Percentiles rank a stretch among this genome's conserved stretches.
phyloP scores from a whole-genome alignment of 2,113 vertebrate genomes.

The Axis porcinus region DNA sequence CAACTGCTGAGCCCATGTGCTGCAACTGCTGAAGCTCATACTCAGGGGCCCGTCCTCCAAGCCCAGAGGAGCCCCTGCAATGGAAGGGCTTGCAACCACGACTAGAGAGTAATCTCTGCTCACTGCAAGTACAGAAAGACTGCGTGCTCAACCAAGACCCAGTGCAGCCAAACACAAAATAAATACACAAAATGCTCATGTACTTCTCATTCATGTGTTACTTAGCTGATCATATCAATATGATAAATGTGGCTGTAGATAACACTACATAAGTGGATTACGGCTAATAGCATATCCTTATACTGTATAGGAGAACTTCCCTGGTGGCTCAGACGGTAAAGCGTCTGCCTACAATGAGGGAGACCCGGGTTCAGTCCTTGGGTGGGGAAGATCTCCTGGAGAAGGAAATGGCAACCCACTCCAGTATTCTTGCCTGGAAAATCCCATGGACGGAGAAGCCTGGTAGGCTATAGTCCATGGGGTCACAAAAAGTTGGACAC shows the following conservation, averaged over 20 bases:
- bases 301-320: neutral
- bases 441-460: too few species aligned
- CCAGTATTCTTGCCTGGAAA: too few species aligned
- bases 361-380: too few species aligned
- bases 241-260: neutral
- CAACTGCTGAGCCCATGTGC: neutral
- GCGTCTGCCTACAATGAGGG: too few species aligned
- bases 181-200: neutral
- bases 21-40: fast-evolving
- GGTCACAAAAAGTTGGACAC: too few species aligned
- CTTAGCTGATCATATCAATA: neutral
- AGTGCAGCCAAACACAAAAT: neutral
- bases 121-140: neutral
- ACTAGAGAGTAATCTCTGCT: neutral
- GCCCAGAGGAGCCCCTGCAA: fast-evolving
- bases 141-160: neutral
- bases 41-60: neutral
- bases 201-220: neutral
- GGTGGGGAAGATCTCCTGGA: too few species aligned
- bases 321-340: too few species aligned
- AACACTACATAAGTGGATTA: neutral
- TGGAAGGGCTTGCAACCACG: fast-evolving
- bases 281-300: neutral
- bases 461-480: too few species aligned
- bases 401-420: too few species aligned